Conservation (phyloP, 2,888 invertebrate genomes). For the Amphiduros pacificus region DNA sequence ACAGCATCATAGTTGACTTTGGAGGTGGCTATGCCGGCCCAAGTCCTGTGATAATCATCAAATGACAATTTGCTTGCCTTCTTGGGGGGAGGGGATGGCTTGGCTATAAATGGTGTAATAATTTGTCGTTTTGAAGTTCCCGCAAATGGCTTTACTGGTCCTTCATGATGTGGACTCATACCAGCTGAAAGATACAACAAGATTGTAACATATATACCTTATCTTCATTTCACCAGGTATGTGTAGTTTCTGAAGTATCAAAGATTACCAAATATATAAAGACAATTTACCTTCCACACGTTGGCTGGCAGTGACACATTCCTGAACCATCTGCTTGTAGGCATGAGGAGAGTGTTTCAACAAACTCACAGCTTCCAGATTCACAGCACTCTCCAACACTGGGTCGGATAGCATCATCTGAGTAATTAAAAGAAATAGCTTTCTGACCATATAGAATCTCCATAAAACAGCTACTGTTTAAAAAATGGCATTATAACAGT, state of each 20-base stretch:
- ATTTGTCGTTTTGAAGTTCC: no score
- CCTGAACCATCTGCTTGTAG: constrained; percentile 51
- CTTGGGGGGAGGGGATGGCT: constrained; percentile 5
- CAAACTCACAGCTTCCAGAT: constrained; percentile 52
- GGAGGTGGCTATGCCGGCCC: constrained; percentile 56
- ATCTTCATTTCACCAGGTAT: neutral
- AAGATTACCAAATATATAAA: neutral
- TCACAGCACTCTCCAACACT: constrained; percentile 48
- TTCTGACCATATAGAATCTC: no score
- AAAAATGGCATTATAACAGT: no score
- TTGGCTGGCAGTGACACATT: constrained; percentile 55
- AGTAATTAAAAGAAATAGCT: constrained; percentile 16
- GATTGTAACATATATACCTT: neutral
- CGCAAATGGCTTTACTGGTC: neutral
- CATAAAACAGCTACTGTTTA: no score
- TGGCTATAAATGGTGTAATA: no score
- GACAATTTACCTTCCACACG: constrained; percentile 42
- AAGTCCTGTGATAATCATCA: constrained; percentile 53
- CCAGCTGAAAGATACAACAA: constrained; percentile 28
- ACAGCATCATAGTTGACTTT: constrained; percentile 37
- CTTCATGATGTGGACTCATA: constrained; percentile 32
- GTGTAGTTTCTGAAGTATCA: neutral
- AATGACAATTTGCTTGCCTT: constrained; percentile 43
- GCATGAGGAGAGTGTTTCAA: constrained; percentile 44
- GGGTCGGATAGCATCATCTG: constrained; percentile 49